Evolutionary conservation across 2,797 vertebrate genomes (phyloP).

Genomic region (Lepidocolaptes lacrymiger): DNA sequence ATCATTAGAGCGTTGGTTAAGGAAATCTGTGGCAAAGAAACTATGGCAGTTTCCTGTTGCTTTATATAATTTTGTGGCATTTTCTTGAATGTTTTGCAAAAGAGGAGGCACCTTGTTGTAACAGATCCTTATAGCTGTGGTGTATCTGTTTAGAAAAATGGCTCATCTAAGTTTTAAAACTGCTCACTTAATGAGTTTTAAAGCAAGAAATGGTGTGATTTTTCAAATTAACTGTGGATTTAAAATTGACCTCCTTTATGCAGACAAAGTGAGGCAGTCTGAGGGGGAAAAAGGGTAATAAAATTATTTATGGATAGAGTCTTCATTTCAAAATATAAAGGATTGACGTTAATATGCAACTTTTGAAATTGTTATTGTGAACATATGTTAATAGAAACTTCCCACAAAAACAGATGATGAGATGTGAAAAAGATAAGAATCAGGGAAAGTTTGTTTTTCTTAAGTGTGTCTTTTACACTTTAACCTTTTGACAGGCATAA

Average conservation of each 20-base stretch:
- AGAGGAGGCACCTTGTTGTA: not conserved
- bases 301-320: not conserved
- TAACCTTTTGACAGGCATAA: not conserved
- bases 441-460: not conserved
- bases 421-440: conserved; percentile 28
- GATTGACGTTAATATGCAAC: conserved; percentile 12
- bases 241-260: not conserved
- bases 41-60: not conserved
- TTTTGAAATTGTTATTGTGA: conserved; percentile 42
- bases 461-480: not conserved
- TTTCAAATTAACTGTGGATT: not conserved
- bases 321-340: not conserved
- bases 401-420: not conserved
- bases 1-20: not conserved
- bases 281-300: not conserved
- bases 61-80: not conserved
- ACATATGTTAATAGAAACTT: conserved; percentile 17
- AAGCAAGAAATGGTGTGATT: not conserved
- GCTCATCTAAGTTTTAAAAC: not conserved
- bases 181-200: not conserved
- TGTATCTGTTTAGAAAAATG: not conserved
- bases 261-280: not conserved
- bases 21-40: not conserved
- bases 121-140: not conserved
- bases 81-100: not conserved